phyloP scores from a whole-genome alignment of 2,113 vertebrate species.

The Etheostoma cragini region DNA sequence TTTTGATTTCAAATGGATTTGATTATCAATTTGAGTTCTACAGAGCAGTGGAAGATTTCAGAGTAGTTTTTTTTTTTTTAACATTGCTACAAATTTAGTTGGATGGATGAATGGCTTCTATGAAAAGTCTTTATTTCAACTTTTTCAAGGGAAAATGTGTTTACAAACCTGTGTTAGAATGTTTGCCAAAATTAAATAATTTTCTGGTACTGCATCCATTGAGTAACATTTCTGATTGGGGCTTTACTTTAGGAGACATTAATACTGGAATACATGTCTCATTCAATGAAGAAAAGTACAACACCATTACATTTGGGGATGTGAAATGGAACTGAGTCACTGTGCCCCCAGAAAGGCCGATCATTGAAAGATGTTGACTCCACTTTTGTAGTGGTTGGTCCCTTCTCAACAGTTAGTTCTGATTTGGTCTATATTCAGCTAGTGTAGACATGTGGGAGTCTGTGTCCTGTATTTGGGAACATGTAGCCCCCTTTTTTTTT shows the following conservation, averaged over 20 bases:
- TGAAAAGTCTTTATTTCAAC: constrained; percentile 78
- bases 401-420: neutral
- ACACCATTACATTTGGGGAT: constrained; percentile 5
- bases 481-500: neutral
- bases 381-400: neutral
- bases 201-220: constrained; percentile 64
- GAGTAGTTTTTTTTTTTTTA: constrained; percentile 30
- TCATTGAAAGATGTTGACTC: neutral
- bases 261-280: constrained; percentile 34
- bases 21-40: constrained; percentile 60
- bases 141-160: constrained; percentile 83
- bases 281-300: constrained; percentile 5
- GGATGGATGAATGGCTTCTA: constrained; percentile 60
- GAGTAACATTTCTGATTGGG: constrained; percentile 58
- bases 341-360: neutral
- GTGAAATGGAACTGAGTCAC: constrained; percentile 14
- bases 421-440: neutral
- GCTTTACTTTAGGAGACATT: constrained; percentile 25
- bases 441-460: neutral
- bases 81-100: constrained; percentile 58
- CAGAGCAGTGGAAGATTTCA: constrained; percentile 35
- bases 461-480: neutral
- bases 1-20: constrained; percentile 45
- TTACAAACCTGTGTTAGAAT: constrained; percentile 82
- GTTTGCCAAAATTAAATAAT: constrained; percentile 74